These are phyloP conservation scores for Agrochola lota DNA, from an alignment of 2,888 invertebrate genomes.

Conservation along the genomic window DNA sequence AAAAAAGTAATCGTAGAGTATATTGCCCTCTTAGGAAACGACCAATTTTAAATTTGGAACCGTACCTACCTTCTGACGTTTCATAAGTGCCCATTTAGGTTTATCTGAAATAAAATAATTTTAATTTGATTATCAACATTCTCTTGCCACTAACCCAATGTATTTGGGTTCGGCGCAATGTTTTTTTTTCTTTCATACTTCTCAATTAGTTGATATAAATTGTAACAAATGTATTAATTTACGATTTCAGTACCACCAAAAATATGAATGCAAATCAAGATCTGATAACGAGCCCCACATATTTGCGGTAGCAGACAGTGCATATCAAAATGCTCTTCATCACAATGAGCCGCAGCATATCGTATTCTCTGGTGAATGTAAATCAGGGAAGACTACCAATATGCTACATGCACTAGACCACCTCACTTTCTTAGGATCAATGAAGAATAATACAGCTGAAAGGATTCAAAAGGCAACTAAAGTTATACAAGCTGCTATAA, in stretches of 20 bases:
- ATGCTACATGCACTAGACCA: slow-evolving; percentile 95
- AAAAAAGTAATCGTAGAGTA: too few relatives aligned
- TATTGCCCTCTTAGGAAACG: too few relatives aligned
- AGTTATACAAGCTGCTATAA: slow-evolving; percentile 94
- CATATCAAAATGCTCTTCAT: slow-evolving; percentile 97
- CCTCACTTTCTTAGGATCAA: slow-evolving; percentile 95
- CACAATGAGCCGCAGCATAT: slow-evolving; percentile 96
- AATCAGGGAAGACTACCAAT: slow-evolving; percentile 97
- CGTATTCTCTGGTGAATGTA: slow-evolving; percentile 96
- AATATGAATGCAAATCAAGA: slow-evolving; percentile 95
- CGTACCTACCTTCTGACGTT: too few relatives aligned
- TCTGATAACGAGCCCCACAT: slow-evolving; percentile 98
- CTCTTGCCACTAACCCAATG: background rate
- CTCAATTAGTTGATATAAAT: background rate
- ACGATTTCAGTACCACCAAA: slow-evolving; percentile 92
- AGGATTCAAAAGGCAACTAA: slow-evolving; percentile 93
- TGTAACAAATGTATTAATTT: background rate
- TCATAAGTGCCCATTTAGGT: background rate
- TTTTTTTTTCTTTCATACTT: background rate
- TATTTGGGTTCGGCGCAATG: background rate
- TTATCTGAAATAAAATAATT: background rate
- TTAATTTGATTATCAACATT: background rate
- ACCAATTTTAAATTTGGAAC: too few relatives aligned
- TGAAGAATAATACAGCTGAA: slow-evolving; percentile 91
- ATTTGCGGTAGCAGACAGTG: slow-evolving; percentile 96